Base-by-base conservation (phyloP, 2,888 invertebrate species). In the Tridacna crocea region DNA sequence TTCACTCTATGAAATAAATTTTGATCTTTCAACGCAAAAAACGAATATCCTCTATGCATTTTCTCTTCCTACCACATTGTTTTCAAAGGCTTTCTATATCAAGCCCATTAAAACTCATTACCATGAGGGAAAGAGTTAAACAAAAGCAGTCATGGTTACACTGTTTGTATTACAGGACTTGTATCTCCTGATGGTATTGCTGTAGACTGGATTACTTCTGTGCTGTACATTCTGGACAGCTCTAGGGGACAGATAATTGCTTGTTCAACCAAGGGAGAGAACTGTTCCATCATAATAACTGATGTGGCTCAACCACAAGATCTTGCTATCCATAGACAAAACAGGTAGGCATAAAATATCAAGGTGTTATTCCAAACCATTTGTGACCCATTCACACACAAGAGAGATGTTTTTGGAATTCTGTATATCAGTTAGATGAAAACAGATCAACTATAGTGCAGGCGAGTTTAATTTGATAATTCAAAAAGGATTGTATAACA, bases 241-340 rank as follows among this genome's bases (percentile, higher is more conserved):
- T 22, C 19, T 12, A 55, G 48, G 47, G 82, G 82, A 48, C 24
- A 63, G 36, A 82, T 82, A 19, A 72, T 82, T 48, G 78, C 78
- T 6, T 82, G 82, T 66, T 60, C 78, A 36, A 46, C 17, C 47
- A 79, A 75, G 72, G 82, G 78, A 51, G 78, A 75, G 27, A 82
- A 79, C 82, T 82, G 82, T 55, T 24, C 78, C 36, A 51, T 82
- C 15, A 58, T 82, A 10, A 17, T 82, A 2, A 22, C 24, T 0
- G 15, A 75, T 55, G 51, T 78, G 4, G n/a, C 48, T 2, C 19
- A 65, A 11, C 82, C 82, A 26, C 65, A 66, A 12, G 63, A 72
- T 22, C n/a, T 79, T 17, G 17, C 48, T 12, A 27, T 75, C 15
- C 24, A 78, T 24, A 27, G 26, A 11, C n/a, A 76, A 26, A 48